Evolutionary conservation across 2,797 vertebrate species (phyloP).

Genomic region (Sebastes matsubarae): DNA sequence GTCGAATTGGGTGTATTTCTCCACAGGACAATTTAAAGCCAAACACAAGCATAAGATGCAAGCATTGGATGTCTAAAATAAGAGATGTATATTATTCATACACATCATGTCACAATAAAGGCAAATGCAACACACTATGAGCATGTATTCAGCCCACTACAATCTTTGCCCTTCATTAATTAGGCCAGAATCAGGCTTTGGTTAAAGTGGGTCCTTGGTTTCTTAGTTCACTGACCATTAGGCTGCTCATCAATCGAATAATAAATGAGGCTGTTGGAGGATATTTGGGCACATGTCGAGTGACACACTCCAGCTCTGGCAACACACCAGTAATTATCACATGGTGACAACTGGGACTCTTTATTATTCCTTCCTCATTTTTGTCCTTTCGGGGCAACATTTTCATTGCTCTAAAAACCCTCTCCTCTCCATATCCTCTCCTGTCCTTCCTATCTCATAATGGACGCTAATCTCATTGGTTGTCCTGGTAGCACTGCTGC

Average conservation of each 20-base stretch:
- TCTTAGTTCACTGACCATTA: conserved; percentile 84
- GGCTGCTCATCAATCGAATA: conserved; percentile 78
- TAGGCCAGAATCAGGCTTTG: conserved; percentile 55
- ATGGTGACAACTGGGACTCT: neutral
- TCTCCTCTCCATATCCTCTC: conserved; percentile 13
- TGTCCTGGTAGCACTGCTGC: conserved; percentile 56
- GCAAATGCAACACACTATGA: neutral
- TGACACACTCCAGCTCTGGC: conserved; percentile 40
- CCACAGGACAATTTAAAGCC: neutral
- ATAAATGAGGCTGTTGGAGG: conserved; percentile 75
- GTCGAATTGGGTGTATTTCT: neutral
- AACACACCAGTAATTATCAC: conserved; percentile 43
- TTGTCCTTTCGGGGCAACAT: conserved; percentile 21
- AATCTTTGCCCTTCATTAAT: conserved; percentile 61
- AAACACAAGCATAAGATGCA: neutral
- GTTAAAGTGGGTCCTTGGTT: conserved; percentile 46
- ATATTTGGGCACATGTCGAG: conserved; percentile 55
- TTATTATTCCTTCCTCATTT: conserved; percentile 15
- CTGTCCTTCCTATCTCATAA: conserved; percentile 47
- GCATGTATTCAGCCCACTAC: conserved; percentile 1
- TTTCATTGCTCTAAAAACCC: conserved; percentile 1
- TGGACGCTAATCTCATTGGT: conserved; percentile 55
- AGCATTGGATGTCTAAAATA: neutral
- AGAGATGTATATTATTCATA: neutral
- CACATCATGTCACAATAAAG: conserved; percentile 8